Evolutionary conservation across 2,888 invertebrate species (phyloP).

Genomic region (Saturnia pavonia): DNA sequence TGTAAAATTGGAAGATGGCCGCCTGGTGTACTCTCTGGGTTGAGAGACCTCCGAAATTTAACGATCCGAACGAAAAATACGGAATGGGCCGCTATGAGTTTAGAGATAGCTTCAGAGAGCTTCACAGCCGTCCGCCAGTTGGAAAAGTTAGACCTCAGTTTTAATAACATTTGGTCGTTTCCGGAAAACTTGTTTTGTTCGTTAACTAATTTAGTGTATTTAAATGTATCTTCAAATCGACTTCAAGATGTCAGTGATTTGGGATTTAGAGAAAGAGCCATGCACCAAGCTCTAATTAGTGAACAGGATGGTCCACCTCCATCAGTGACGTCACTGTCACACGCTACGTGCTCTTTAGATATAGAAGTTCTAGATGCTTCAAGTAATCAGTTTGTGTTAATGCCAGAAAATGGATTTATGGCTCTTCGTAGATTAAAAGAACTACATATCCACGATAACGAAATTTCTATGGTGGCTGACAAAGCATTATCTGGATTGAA

Average conservation of each 20-base stretch:
- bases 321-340: conserved; percentile 65
- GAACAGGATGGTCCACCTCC: conserved; percentile 78
- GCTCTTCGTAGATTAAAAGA: conserved; percentile 89
- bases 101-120: conserved; percentile 90
- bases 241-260: conserved; percentile 94
- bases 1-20: conserved; percentile 94
- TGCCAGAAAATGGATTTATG: conserved; percentile 92
- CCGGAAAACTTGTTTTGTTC: conserved; percentile 93
- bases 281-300: conserved; percentile 85
- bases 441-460: conserved; percentile 93
- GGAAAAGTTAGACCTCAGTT: conserved; percentile 92
- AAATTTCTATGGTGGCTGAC: conserved; percentile 93
- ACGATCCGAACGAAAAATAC: conserved; percentile 93
- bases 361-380: conserved; percentile 92
- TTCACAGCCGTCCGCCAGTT: conserved; percentile 89
- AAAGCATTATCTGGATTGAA: conserved; percentile 90
- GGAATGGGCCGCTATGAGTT: conserved; percentile 91
- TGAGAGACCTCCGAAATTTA: conserved; percentile 91
- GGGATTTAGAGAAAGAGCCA: conserved; percentile 89
- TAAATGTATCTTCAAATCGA: conserved; percentile 94
- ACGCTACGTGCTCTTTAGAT: conserved; percentile 87
- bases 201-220: conserved; percentile 87
- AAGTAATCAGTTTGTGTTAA: conserved; percentile 90
- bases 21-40: conserved; percentile 88
- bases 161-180: conserved; percentile 94